Conservation (phyloP, 2,113 vertebrate genomes). For the Grantiella picta region DNA sequence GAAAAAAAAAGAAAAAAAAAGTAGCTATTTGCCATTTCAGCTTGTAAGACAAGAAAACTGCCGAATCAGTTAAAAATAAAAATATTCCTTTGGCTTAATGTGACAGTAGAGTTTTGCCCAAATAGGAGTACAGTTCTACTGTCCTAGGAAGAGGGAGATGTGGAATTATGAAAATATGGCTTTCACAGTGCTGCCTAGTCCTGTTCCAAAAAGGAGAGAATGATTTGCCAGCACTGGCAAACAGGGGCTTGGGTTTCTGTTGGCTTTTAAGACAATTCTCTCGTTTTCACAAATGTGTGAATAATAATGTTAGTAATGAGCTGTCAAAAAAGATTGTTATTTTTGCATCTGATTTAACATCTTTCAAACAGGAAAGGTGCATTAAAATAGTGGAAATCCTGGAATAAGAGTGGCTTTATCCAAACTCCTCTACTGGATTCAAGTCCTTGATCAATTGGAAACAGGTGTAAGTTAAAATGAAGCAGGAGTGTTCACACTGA, state of each 20-base stretch:
- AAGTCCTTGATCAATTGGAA: slow-evolving; percentile 34
- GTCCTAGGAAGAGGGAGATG: not conserved
- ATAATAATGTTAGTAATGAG: not conserved
- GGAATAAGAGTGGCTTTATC: not conserved
- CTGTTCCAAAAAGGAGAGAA: not conserved
- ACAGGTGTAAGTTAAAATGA: slow-evolving; percentile 58
- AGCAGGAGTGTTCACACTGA: slow-evolving; percentile 55
- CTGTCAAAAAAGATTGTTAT: slow-evolving; percentile 2
- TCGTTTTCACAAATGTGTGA: slow-evolving; percentile 57
- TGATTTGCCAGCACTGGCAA: not conserved
- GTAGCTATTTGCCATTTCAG: slow-evolving; percentile 29
- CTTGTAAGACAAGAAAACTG: slow-evolving; percentile 5
- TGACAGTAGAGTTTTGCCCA: not conserved
- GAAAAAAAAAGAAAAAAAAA: not conserved
- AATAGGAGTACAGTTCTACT: not conserved
- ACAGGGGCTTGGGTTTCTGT: not conserved
- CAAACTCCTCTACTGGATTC: not conserved
- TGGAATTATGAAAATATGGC: not conserved
- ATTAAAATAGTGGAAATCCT: not conserved
- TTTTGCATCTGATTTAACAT: slow-evolving; percentile 11
- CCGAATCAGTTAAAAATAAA: slow-evolving; percentile 50
- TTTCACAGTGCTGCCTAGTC: not conserved
- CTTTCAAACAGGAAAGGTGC: not conserved
- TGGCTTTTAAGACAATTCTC: slow-evolving; percentile 1
- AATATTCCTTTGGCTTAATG: slow-evolving; percentile 25